phyloP scores from a whole-genome alignment of 2,888 invertebrate genomes.

The Drosophila borborema region DNA sequence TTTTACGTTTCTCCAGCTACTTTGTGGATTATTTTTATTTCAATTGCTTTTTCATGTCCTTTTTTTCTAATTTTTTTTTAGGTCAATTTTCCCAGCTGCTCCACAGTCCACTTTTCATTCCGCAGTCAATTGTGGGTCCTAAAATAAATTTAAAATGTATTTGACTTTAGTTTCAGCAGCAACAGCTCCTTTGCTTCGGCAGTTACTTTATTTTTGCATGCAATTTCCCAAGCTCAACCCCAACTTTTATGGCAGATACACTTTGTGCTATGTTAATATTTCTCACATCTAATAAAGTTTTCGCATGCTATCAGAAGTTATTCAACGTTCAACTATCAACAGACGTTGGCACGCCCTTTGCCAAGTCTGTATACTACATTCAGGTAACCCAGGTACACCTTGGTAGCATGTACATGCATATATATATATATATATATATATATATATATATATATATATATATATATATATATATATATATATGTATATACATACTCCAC shows the following conservation, averaged over 20 bases:
- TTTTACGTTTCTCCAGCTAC: constrained; percentile 8
- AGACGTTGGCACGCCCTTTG: constrained; percentile 21
- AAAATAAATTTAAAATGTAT: constrained; percentile 58
- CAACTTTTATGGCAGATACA: background rate
- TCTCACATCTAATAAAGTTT: constrained; percentile 75
- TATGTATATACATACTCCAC: background rate
- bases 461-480: too few relatives aligned
- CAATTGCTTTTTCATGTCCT: constrained; percentile 2
- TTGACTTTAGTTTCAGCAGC: constrained; percentile 51
- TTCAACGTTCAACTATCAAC: constrained; percentile 41
- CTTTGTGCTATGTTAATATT: constrained; percentile 65
- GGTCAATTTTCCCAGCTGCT: constrained; percentile 2
- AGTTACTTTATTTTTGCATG: constrained; percentile 4
- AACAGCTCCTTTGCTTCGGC: background rate
- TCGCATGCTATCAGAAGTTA: constrained; percentile 46
- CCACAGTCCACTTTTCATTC: background rate
- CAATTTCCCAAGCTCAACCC: constrained; percentile 3
- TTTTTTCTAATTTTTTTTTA: background rate
- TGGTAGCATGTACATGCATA: background rate
- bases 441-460: too few relatives aligned
- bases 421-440: background rate
- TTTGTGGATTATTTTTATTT: constrained; percentile 17
- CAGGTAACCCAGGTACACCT: constrained; percentile 2
- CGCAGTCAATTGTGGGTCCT: constrained; percentile 4
- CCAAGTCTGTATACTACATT: background rate